Conservation (phyloP, 1,140 invertebrate species). For the Plutomurus gul region DNA sequence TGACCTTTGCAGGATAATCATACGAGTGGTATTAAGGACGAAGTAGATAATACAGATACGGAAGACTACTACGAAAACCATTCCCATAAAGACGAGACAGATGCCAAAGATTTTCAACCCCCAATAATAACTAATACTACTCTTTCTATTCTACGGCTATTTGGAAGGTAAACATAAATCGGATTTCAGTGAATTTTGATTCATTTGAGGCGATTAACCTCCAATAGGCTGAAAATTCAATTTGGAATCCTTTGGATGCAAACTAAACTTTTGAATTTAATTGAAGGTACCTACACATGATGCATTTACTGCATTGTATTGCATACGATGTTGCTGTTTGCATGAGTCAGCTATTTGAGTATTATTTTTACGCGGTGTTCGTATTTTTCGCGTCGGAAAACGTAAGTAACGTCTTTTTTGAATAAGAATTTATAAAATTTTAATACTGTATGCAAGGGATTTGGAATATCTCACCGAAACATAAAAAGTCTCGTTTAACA, state of each 20-base stretch:
- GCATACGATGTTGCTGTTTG: slow-evolving; percentile 86
- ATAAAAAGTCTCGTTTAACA: neutral
- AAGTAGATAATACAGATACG: neutral
- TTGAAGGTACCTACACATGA: slow-evolving; percentile 80
- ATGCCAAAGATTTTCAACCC: slow-evolving; percentile 31
- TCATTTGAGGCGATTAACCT: no score
- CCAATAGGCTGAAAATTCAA: no score
- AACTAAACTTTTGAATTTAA: slow-evolving; percentile 49
- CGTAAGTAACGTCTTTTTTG: slow-evolving; percentile 60
- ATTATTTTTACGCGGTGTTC: slow-evolving; percentile 89
- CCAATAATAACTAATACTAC: slow-evolving; percentile 89
- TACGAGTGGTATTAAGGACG: neutral
- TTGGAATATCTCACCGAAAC: no score
- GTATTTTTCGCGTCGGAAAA: slow-evolving; percentile 82
- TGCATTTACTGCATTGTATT: slow-evolving; percentile 85
- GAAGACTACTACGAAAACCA: neutral
- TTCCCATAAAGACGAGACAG: neutral
- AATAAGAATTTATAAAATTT: no score
- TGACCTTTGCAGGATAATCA: slow-evolving; percentile 13
- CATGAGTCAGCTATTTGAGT: slow-evolving; percentile 93
- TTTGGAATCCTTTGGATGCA: no score
- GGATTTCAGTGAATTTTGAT: no score
- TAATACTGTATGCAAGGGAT: no score
- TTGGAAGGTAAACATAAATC: slow-evolving; percentile 92
- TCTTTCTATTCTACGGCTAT: slow-evolving; percentile 86